Percentiles rank a stretch among this genome's conserved stretches.
Conservation (phyloP, 1,140 invertebrate species). For the Camponotus floridanus region DNA sequence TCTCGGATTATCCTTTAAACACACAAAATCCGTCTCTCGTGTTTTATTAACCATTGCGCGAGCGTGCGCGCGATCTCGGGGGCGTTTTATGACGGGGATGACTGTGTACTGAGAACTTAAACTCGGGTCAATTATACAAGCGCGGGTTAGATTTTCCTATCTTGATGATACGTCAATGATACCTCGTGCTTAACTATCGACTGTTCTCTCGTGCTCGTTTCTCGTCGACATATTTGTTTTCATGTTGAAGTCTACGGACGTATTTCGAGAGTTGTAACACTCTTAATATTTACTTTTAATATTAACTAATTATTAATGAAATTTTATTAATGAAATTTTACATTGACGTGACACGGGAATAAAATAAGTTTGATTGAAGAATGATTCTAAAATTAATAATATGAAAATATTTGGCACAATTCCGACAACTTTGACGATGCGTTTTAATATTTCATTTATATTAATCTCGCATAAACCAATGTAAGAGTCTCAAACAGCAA, state of each 20-base stretch:
- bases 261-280: neutral
- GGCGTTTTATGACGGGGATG: constrained; percentile 16
- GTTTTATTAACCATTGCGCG: constrained; percentile 71
- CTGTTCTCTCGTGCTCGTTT: neutral
- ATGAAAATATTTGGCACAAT: no score
- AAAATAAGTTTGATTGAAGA: neutral
- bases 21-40: constrained; percentile 73
- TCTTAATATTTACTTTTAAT: neutral
- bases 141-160: neutral
- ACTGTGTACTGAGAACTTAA: constrained; percentile 32
- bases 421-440: no score
- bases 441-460: no score
- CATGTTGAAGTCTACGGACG: neutral
- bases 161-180: constrained; percentile 21
- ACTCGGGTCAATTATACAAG: neutral
- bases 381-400: no score
- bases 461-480: no score
- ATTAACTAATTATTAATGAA: no score
- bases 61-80: neutral
- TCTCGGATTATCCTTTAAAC: constrained; percentile 78
- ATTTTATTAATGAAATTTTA: neutral
- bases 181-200: constrained; percentile 12
- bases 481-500: no score
- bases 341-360: neutral
- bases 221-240: neutral